Evolutionary conservation across 2,888 invertebrate genomes (phyloP).

Genomic region (Rhingia campestris): DNA sequence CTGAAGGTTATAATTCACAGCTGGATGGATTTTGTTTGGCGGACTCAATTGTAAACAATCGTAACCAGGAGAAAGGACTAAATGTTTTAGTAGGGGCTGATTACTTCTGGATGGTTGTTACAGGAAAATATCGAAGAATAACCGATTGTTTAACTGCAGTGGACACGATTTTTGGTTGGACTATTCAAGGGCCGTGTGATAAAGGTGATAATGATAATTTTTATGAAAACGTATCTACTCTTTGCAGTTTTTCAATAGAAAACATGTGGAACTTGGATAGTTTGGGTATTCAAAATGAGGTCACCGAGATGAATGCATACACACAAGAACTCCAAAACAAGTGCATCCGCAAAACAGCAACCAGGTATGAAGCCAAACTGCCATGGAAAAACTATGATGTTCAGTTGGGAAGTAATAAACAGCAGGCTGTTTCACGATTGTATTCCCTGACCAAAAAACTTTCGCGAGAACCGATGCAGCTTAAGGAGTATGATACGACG

Average conservation of each 20-base stretch:
- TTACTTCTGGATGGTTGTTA: not conserved
- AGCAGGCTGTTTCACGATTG: too few species aligned
- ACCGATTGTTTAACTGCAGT: not conserved
- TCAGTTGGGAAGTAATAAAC: not conserved
- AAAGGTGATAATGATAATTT: not conserved
- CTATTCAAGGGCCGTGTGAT: not conserved
- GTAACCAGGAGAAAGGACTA: not conserved
- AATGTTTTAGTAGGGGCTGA: conserved; percentile 16
- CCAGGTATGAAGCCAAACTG: conserved; percentile 14
- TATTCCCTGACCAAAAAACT: too few species aligned
- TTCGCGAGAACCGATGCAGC: too few species aligned
- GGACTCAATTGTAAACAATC: conserved; percentile 10
- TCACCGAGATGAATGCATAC: not conserved
- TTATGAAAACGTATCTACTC: not conserved
- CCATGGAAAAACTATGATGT: conserved; percentile 19
- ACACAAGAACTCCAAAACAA: conserved; percentile 11
- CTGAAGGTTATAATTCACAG: conserved; percentile 10
- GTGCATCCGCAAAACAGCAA: conserved; percentile 3
- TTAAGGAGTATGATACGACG: too few species aligned
- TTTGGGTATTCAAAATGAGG: not conserved
- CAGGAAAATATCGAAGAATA: not conserved
- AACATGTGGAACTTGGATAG: not conserved
- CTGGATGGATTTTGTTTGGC: not conserved
- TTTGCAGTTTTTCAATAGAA: too few species aligned
- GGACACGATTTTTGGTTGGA: not conserved